These are phyloP conservation scores for Epirrhoe tristata DNA, from an alignment of 2,888 invertebrate species.

Conservation along the genomic window DNA sequence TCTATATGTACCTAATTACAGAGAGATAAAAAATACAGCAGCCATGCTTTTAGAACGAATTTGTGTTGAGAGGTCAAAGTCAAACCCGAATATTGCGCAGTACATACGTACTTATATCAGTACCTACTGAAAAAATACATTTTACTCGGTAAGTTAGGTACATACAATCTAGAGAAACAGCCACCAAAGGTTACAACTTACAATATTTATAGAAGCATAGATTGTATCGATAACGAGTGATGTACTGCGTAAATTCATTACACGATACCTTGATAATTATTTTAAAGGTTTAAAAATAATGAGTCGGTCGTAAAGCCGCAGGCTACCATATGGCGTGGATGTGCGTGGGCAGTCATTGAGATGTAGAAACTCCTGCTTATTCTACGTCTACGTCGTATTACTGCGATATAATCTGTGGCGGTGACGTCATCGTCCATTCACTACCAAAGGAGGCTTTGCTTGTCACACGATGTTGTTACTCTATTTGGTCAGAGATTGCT, in stretches of 20 bases:
- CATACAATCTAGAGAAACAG: neutral
- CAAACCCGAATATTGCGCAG: neutral
- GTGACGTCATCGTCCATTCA: conserved; percentile 72
- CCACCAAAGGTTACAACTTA: neutral
- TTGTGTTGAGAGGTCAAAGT: neutral
- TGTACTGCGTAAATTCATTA: conserved; percentile 17
- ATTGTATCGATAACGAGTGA: conserved; percentile 20
- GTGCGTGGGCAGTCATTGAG: conserved; percentile 57
- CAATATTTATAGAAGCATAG: conserved; percentile 2
- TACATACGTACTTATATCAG: too few species aligned
- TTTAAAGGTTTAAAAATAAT: conserved; percentile 30
- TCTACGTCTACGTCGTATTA: conserved; percentile 4
- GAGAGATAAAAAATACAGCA: too few species aligned
- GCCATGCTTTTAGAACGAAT: too few species aligned
- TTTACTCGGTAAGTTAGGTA: too few species aligned
- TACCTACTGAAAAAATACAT: neutral
- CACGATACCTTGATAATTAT: conserved; percentile 22
- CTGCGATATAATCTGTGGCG: conserved; percentile 12
- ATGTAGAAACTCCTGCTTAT: conserved; percentile 6
- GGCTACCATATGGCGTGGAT: conserved; percentile 61
- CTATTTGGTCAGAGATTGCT: conserved; percentile 47
- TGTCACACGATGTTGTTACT: conserved; percentile 36
- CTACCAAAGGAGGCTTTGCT: conserved; percentile 47
- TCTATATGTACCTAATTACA: too few species aligned
- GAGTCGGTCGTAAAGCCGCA: conserved; percentile 17